Conservation (phyloP, 2,113 vertebrate species). For the Callithrix jacchus region DNA sequence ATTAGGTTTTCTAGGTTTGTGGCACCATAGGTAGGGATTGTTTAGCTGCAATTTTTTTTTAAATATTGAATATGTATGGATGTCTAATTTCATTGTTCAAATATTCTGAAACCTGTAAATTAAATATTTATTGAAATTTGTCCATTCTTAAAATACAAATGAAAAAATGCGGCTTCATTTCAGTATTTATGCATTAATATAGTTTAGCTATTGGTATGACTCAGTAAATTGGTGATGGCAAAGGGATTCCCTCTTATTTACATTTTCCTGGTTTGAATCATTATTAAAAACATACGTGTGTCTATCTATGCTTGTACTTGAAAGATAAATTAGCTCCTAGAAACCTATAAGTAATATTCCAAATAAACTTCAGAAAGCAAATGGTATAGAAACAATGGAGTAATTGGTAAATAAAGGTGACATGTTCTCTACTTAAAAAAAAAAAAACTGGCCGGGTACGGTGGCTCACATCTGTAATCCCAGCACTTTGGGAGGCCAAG, state of each 20-base stretch:
- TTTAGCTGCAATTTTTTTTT: slow-evolving; percentile 20
- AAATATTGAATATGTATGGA: neutral
- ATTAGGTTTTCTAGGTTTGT: slow-evolving; percentile 14
- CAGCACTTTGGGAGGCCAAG: too few relatives aligned
- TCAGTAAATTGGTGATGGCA: neutral
- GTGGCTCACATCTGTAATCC: neutral
- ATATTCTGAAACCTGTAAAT: slow-evolving; percentile 39
- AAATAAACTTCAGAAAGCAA: neutral
- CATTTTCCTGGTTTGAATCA: slow-evolving; percentile 17
- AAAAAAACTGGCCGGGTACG: too few relatives aligned
- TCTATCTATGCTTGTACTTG: neutral
- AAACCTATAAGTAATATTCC: neutral
- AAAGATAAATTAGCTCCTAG: neutral
- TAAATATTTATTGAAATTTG: neutral
- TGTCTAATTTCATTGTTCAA: neutral
- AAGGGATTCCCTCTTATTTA: neutral
- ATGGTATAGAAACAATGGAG: neutral
- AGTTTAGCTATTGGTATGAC: neutral
- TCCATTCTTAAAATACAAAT: slow-evolving; percentile 8
- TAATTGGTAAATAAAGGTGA: neutral
- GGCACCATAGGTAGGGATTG: neutral
- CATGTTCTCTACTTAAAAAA: neutral
- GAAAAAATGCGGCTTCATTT: slow-evolving; percentile 30
- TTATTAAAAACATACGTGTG: neutral
- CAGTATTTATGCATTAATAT: neutral